A percentile compares a stretch with the other conserved stretches of the same genome.
Evolutionary conservation across 2,888 invertebrate genomes (phyloP).

Genomic region (Hoplodrina blanda): DNA sequence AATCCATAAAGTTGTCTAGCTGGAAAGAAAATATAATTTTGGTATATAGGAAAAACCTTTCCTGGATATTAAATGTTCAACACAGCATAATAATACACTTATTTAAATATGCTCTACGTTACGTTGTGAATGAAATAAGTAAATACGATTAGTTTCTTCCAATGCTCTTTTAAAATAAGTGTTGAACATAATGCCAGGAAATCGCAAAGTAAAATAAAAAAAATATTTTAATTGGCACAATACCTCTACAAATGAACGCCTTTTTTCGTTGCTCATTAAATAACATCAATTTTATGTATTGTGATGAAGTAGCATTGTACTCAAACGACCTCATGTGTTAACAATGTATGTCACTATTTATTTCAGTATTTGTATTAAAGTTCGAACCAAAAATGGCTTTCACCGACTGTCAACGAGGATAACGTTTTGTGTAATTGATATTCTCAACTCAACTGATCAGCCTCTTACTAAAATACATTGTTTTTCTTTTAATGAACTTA

Average conservation of each 20-base stretch:
- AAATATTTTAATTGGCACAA: slow-evolving; percentile 5
- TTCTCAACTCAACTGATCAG: slow-evolving; percentile 70
- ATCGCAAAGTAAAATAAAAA: slow-evolving; percentile 16
- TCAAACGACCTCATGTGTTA: slow-evolving; percentile 58
- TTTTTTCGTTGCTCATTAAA: slow-evolving; percentile 42
- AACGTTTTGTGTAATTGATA: slow-evolving; percentile 53
- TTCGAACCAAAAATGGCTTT: slow-evolving; percentile 49
- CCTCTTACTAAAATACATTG: slow-evolving; percentile 27
- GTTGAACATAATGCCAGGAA: slow-evolving; percentile 38
- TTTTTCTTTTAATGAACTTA: background rate
- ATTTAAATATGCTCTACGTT: background rate
- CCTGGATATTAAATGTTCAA: slow-evolving; percentile 39
- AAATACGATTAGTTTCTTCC: slow-evolving; percentile 6
- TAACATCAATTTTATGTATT: slow-evolving; percentile 44
- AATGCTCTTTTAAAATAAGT: slow-evolving; percentile 6
- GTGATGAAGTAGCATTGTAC: slow-evolving; percentile 46
- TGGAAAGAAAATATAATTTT: background rate
- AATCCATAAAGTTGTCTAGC: slow-evolving; percentile 20
- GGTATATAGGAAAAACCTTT: slow-evolving; percentile 6
- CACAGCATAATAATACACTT: background rate
- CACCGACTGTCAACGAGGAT: slow-evolving; percentile 54
- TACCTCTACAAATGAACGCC: slow-evolving; percentile 28
- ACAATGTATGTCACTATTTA: slow-evolving; percentile 59
- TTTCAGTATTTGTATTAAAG: slow-evolving; percentile 51
- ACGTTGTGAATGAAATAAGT: background rate